A percentile compares a stretch with the other conserved stretches of the same genome.
Conservation (phyloP, 2,888 invertebrate genomes). For the Leptinotarsa tumamoca region DNA sequence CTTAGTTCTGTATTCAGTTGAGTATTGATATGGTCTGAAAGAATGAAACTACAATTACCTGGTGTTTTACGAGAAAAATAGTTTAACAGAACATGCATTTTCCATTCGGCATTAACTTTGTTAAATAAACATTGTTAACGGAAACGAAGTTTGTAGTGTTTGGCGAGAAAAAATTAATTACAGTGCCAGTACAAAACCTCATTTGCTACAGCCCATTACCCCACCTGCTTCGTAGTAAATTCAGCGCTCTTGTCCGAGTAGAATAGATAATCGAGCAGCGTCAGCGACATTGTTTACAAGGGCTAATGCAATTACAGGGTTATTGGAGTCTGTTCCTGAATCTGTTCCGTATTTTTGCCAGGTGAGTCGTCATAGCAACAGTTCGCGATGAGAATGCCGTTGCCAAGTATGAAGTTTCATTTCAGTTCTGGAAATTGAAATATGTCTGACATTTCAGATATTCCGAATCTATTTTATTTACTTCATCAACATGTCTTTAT, state of each 20-base stretch:
- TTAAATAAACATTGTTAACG: slow-evolving; percentile 19
- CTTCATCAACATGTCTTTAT: no score
- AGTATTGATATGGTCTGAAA: background rate
- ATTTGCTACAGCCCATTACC: slow-evolving; percentile 24
- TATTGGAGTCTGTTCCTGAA: slow-evolving; percentile 51
- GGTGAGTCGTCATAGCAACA: slow-evolving; percentile 20
- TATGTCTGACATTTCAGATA: background rate
- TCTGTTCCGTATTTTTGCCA: slow-evolving; percentile 44
- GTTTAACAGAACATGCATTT: background rate
- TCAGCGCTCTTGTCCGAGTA: slow-evolving; percentile 23
- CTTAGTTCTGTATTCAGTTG: no score
- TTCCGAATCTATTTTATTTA: no score
- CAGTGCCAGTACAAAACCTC: slow-evolving; percentile 22
- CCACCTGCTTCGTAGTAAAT: slow-evolving; percentile 16
- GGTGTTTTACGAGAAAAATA: background rate
- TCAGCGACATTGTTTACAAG: slow-evolving; percentile 58
- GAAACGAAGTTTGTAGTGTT: slow-evolving; percentile 24
- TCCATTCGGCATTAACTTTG: slow-evolving; percentile 6
- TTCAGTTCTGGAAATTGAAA: background rate
- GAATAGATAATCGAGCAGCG: slow-evolving; percentile 40
- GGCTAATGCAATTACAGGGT: slow-evolving; percentile 57
- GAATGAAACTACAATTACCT: background rate
- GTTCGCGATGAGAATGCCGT: background rate
- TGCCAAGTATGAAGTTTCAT: slow-evolving; percentile 33
- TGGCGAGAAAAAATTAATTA: slow-evolving; percentile 28